Evolutionary conservation across 2,113 vertebrate species (phyloP), one percentile per base, ranked within the genome.

Genomic region (Ondatra zibethicus): DNA sequence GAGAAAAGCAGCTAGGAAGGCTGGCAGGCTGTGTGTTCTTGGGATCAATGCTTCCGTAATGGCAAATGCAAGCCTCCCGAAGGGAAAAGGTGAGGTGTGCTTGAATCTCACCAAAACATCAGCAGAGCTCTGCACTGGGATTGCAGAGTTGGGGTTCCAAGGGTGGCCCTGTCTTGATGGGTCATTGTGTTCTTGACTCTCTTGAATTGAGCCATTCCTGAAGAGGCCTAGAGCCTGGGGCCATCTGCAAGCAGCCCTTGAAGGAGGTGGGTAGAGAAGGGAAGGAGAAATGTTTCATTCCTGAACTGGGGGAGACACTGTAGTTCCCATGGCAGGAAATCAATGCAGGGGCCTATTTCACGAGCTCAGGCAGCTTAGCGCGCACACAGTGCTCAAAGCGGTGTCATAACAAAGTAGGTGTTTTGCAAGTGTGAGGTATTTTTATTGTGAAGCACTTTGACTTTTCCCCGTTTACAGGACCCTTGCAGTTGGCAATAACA

Each of bases 341-440:
- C 87, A 95, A 89, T 61, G 75, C 50, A 91, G 82, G 29, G 66
- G 72, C 36, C 39, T 29, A 39, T 23, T 89, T 92, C 21, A 52
- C 42, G 86, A 91, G 47, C 89, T 92, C 77, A 73, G 55, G 77
- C 65, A 29, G 87, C 16, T 91, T 96, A 47, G 92, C 66, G 73
- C 14, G 21, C 36, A 70, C 4, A 14, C n/a, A 25, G 29, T 50
- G 4, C 58, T 96, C 63, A 76, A 13, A 95, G 70, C 55, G 61
- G 65, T 8, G 33, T 36, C 89, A 58, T 73, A 86, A 89, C 58
- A 91, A 92, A 95, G 72, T 72, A 94, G 89, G 61, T 61, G 47
- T 77, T 85, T 19, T 45, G 65, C 61, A 72, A 86, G 70, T 52
- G 58, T 91, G 93, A 87, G 65, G 77, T 73, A 17, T 89, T 94